A percentile compares a stretch with the other conserved stretches of the same genome.
These are phyloP conservation scores for Montipora cactus DNA, from an alignment of 64 coral and sea anemone genomes.

Conservation along the genomic window DNA sequence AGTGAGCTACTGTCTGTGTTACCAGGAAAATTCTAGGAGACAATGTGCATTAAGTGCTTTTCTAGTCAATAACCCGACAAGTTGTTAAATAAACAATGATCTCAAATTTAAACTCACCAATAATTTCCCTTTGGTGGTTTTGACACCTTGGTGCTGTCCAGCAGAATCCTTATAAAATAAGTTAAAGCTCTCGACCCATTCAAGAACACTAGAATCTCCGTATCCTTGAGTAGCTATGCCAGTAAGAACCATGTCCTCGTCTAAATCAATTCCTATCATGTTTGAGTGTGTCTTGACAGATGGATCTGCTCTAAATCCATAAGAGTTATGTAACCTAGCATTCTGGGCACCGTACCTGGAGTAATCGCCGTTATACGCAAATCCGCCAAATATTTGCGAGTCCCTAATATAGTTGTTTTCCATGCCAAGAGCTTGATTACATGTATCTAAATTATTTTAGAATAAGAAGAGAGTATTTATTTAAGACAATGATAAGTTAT, in stretches of 20 bases:
- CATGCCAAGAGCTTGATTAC: slow-evolving; percentile 33
- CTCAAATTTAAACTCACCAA: slow-evolving; percentile 15
- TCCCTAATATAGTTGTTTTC: slow-evolving; percentile 9
- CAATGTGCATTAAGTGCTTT: background rate
- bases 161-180: background rate
- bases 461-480: no score
- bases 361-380: slow-evolving; percentile 23
- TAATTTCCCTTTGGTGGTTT: background rate
- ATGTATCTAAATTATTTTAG: background rate
- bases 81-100: background rate
- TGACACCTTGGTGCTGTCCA: background rate
- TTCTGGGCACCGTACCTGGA: slow-evolving; percentile 12
- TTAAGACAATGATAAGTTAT: no score
- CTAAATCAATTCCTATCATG: slow-evolving; percentile 35
- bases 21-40: slow-evolving; percentile 58
- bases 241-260: slow-evolving; percentile 26
- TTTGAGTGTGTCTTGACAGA: background rate
- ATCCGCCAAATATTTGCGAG: slow-evolving; percentile 1
- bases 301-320: background rate
- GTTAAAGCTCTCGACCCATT: slow-evolving; percentile 63
- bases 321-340: background rate
- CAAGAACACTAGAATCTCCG: slow-evolving; percentile 6
- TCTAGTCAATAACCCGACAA: background rate
- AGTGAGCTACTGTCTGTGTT: slow-evolving; percentile 75
- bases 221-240: slow-evolving; percentile 64